These are phyloP conservation scores for Semotilus atromaculatus DNA, from an alignment of 2,797 vertebrate species.

Conservation along the genomic window DNA sequence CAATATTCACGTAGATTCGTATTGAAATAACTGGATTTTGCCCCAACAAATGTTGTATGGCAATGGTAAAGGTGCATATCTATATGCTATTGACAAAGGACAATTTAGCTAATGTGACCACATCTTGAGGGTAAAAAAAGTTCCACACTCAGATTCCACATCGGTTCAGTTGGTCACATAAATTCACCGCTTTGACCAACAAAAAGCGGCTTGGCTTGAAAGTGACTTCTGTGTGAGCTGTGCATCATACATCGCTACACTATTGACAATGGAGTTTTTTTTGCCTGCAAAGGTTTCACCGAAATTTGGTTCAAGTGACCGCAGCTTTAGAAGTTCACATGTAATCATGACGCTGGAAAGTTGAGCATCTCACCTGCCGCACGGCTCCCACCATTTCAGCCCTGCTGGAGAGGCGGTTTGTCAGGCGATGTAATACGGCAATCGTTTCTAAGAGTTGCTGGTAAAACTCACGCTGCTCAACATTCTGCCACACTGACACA, in stretches of 20 bases:
- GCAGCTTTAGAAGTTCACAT: background rate
- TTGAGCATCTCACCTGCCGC: slow-evolving; percentile 85
- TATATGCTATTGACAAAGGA: background rate
- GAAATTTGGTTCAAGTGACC: background rate
- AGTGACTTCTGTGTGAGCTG: too few species aligned
- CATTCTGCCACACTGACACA: slow-evolving; percentile 88
- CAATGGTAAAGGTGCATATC: background rate
- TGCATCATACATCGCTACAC: background rate
- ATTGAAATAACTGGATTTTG: background rate
- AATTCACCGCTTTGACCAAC: background rate
- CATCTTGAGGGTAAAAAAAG: background rate
- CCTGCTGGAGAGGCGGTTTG: slow-evolving; percentile 90
- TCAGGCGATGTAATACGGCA: slow-evolving; percentile 86
- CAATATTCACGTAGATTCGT: background rate
- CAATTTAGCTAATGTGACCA: background rate
- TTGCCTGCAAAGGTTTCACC: too few species aligned
- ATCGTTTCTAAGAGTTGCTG: slow-evolving; percentile 91
- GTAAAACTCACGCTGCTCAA: slow-evolving; percentile 92
- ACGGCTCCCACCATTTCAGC: slow-evolving; percentile 95
- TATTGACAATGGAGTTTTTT: background rate
- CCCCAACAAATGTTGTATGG: too few species aligned
- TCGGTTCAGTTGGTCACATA: background rate
- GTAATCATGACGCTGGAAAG: background rate
- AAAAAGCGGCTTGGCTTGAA: background rate
- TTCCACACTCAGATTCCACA: background rate